Base-by-base conservation (phyloP, 2,888 invertebrate species). In the Tenthredo scrophulariae region DNA sequence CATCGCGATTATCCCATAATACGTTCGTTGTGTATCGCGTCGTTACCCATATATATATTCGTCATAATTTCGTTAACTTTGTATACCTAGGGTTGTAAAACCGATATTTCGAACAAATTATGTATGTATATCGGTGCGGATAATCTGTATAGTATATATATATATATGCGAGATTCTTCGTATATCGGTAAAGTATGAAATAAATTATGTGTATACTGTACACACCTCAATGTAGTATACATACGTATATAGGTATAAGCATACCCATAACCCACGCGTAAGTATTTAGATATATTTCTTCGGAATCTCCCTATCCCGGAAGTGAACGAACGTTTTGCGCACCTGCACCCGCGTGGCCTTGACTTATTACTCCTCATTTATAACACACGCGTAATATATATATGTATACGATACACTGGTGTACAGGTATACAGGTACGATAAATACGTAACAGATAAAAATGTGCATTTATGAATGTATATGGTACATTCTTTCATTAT, bases 281-380 rank as follows among this genome's bases (percentile, higher is more conserved):
- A 9, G 10, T 70, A 29, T 33, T 13, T 22, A 72, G 10, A 2
- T 72, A 37, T 37, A 33, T 40, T 67, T 33, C 33, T 67, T 29
- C 13, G 67, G 67, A 67, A 67, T 67, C 67, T 33, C 15, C 26
- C 13, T 67, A 67, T 67, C 67, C 67, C 67, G 67, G 67, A 67
- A 67, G 29, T 67, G 29, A 33, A 67, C 33, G 33, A 33, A 67
- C 67, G 67, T 15, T 26, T 29, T 67, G 3, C 67, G 33, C 67
- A 33, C 67, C 33, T 33, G 67, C 67, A 67, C 0, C 7, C 6
- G 0, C 29, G 33, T 33, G 67, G 33, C 67, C 67, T 67, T 67
- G 67, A 67, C 67, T 67, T 29, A 67, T 67, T 26, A 67, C 67
- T 67, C 18, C 67, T 33, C 67, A 67, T 67, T 67, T 67, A 29